phyloP scores from a whole-genome alignment of 2,113 vertebrate genomes.

The Platysteira castanea region DNA sequence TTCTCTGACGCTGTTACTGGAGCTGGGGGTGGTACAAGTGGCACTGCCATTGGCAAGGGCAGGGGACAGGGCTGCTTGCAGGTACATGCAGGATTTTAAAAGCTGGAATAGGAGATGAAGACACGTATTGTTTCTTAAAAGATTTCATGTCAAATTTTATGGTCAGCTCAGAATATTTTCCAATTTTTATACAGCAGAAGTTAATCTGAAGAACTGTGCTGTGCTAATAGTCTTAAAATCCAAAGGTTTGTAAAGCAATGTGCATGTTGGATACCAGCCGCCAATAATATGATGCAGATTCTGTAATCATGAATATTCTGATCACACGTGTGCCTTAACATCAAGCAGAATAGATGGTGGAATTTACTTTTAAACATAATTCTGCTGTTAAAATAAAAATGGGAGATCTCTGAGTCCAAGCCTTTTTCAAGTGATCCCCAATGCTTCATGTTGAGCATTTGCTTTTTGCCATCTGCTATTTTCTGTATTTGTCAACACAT shows the following conservation, averaged over 20 bases:
- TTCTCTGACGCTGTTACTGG: neutral
- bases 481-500: slow-evolving; percentile 28
- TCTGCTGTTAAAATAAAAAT: neutral
- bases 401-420: neutral
- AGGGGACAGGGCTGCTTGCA: neutral
- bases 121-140: neutral
- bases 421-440: neutral
- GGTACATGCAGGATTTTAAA: neutral
- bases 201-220: neutral
- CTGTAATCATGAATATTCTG: neutral
- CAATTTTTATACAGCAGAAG: neutral
- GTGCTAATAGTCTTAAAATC: neutral
- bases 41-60: neutral
- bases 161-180: neutral
- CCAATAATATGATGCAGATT: neutral
- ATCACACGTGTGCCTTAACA: neutral
- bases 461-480: slow-evolving; percentile 49
- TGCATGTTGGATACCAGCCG: neutral
- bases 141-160: neutral
- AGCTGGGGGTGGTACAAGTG: neutral
- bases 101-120: neutral
- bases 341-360: neutral
- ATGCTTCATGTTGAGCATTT: neutral
- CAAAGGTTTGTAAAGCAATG: neutral
- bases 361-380: neutral